A percentile compares a stretch with the other conserved stretches of the same genome.
These are phyloP conservation scores for Carollia perspicillata DNA, from an alignment of 2,113 vertebrate species.

Conservation along the genomic window DNA sequence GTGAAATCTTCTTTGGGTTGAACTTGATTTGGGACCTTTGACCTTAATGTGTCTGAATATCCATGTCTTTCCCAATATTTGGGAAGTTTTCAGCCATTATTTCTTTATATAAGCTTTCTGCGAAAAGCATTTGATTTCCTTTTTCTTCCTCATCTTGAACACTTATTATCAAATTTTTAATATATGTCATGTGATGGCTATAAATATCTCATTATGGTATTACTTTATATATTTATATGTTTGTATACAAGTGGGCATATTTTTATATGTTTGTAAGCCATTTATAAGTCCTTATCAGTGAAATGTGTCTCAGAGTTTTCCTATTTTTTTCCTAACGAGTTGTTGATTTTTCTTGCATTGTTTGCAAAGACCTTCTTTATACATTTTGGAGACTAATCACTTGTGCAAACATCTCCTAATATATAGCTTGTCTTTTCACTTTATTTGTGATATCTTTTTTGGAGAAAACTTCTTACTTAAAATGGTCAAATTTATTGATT, in stretches of 20 bases:
- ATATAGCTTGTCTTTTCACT: neutral
- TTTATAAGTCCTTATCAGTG: neutral
- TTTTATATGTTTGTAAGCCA: neutral
- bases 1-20: too few species aligned
- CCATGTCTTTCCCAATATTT: too few species aligned
- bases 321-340: neutral
- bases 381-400: neutral
- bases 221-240: neutral
- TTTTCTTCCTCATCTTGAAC: neutral
- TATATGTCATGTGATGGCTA: neutral
- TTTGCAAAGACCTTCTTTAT: neutral
- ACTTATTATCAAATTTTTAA: neutral
- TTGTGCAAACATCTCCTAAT: neutral
- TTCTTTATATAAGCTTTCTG: neutral
- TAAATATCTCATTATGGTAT: neutral
- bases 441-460: neutral
- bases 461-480: neutral
- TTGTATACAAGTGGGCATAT: neutral
- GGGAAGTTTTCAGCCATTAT: too few species aligned
- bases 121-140: neutral
- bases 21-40: too few species aligned
- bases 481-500: neutral
- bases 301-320: neutral
- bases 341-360: neutral
- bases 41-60: too few species aligned